phyloP scores from a whole-genome alignment of 2,113 vertebrate genomes.

The Sceloporus undulatus region DNA sequence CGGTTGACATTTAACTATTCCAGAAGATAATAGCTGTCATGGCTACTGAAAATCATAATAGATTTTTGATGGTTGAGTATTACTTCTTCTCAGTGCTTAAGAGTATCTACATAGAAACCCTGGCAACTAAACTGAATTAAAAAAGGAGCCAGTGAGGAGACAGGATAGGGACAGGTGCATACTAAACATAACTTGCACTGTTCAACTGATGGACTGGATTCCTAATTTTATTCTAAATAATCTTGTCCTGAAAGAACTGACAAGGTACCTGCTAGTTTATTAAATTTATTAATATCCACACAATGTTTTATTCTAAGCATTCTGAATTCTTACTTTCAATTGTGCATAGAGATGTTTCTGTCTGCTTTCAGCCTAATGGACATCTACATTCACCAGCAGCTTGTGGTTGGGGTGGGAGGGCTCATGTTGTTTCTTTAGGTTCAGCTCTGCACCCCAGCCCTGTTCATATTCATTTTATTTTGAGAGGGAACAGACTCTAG shows the following conservation, averaged over 20 bases:
- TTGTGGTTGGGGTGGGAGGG: neutral
- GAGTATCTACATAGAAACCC: neutral
- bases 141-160: neutral
- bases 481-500: neutral
- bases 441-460: neutral
- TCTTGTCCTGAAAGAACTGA: neutral
- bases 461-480: neutral
- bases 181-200: neutral
- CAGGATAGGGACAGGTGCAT: neutral
- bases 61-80: neutral
- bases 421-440: neutral
- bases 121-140: neutral
- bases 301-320: neutral
- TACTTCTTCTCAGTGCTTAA: slow-evolving; percentile 12
- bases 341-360: neutral
- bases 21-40: neutral
- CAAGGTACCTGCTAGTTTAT: neutral
- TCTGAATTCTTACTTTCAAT: neutral
- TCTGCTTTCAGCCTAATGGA: accelerated
- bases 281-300: neutral
- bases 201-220: neutral
- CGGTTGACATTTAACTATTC: neutral
- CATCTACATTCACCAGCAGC: neutral
- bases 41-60: neutral
- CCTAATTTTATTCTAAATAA: neutral